A percentile compares a stretch with the other conserved stretches of the same genome.
phyloP scores from a whole-genome alignment of 2,113 vertebrate species.

The Xiphophorus hellerii region DNA sequence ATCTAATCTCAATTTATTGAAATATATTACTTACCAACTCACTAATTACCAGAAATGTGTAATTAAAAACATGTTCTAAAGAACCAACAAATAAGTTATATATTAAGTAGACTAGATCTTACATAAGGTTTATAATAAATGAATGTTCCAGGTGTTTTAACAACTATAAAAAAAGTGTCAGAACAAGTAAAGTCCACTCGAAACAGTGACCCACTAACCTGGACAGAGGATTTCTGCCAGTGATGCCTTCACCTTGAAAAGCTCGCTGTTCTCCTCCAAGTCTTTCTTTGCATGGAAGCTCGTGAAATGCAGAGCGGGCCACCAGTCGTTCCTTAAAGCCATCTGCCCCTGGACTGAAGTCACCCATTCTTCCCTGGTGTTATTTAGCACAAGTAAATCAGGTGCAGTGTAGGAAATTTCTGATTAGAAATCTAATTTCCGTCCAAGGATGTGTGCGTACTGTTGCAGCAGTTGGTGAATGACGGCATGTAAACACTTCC shows the following conservation, averaged over 20 bases:
- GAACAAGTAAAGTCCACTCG: neutral
- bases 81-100: no score
- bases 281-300: conserved; percentile 80
- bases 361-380: conserved; percentile 46
- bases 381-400: neutral
- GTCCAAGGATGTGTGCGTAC: conserved; percentile 29
- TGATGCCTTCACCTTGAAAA: conserved; percentile 81
- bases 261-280: conserved; percentile 68
- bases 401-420: neutral
- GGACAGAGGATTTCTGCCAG: conserved; percentile 79
- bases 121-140: no score
- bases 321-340: conserved; percentile 85
- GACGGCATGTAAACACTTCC: conserved; percentile 81
- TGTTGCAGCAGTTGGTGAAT: conserved; percentile 69
- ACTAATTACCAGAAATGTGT: no score
- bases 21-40: no score
- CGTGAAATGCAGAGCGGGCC: conserved; percentile 90
- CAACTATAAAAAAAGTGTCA: neutral
- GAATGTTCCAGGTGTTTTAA: neutral
- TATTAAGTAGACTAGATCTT: no score
- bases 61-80: no score
- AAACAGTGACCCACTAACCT: conserved; percentile 69
- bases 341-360: conserved; percentile 78
- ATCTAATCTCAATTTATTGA: no score
- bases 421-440: neutral